phyloP scores from a whole-genome alignment of 2,888 invertebrate species.

The Meiosimyza platycephala region DNA sequence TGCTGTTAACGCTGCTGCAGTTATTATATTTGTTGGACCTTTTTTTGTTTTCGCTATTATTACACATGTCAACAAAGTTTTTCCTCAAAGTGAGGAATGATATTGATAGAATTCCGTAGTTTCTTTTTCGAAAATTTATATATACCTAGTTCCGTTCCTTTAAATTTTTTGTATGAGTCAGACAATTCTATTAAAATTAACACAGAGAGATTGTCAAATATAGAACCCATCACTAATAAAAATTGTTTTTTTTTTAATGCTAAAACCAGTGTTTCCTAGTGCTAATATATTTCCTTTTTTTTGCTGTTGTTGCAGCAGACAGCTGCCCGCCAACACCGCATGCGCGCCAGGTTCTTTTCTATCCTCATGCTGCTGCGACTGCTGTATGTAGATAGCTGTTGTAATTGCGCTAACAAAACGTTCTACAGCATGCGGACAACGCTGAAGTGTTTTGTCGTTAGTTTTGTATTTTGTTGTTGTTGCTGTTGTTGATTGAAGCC shows the following conservation, averaged over 20 bases:
- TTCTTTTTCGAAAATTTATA: too few relatives aligned
- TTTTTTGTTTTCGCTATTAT: constrained; percentile 53
- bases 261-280: too few relatives aligned
- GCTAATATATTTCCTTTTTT: too few relatives aligned
- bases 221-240: too few relatives aligned
- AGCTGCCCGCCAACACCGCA: constrained; percentile 38
- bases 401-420: constrained; percentile 27
- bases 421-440: constrained; percentile 1
- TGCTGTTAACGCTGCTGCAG: constrained; percentile 40
- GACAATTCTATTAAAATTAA: too few relatives aligned
- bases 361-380: not conserved
- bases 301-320: constrained; percentile 55
- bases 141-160: not conserved
- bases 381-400: not conserved
- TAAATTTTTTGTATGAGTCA: not conserved
- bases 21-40: constrained; percentile 33
- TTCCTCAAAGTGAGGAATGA: too few relatives aligned
- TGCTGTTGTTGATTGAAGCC: constrained; percentile 59
- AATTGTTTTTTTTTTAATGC: too few relatives aligned
- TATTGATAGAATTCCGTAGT: not conserved
- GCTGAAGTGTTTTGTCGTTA: constrained; percentile 18
- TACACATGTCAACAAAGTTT: not conserved
- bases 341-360: constrained; percentile 13
- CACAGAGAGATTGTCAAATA: too few relatives aligned
- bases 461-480: constrained; percentile 44